Conservation (phyloP, 2,888 invertebrate species). For the Drepanosiphum platanoidis region DNA sequence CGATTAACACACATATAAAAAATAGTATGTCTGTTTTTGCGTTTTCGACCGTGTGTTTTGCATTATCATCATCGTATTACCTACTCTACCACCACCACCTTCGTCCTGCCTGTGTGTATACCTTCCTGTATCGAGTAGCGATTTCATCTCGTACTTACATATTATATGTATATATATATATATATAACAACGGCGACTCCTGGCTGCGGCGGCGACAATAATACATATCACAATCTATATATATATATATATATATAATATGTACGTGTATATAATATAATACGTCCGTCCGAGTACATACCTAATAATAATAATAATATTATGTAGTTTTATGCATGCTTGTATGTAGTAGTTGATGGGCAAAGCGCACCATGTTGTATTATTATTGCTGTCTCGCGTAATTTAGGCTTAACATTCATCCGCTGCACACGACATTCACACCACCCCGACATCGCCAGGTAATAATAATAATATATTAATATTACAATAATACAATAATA, state of each 20-base stretch:
- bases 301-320: neutral
- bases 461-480: too few relatives aligned
- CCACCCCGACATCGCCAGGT: constrained; percentile 30
- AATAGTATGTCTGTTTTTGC: neutral
- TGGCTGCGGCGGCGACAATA: too few relatives aligned
- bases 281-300: neutral
- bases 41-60: neutral
- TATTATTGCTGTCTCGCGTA: constrained; percentile 12
- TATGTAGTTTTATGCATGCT: constrained; percentile 43
- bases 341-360: neutral
- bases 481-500: too few relatives aligned
- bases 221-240: too few relatives aligned
- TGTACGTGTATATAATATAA: neutral
- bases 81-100: neutral
- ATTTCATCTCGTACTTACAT: too few relatives aligned
- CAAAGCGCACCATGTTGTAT: constrained; percentile 11
- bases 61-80: neutral
- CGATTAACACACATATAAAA: neutral
- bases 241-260: neutral
- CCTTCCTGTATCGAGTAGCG: neutral
- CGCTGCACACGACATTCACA: neutral
- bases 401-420: constrained; percentile 36
- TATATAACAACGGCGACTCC: too few relatives aligned
- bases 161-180: too few relatives aligned
- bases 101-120: neutral